Base-by-base conservation (phyloP, 35 echinoderm and acorn worm species). In the Ophioderma brevispina region DNA sequence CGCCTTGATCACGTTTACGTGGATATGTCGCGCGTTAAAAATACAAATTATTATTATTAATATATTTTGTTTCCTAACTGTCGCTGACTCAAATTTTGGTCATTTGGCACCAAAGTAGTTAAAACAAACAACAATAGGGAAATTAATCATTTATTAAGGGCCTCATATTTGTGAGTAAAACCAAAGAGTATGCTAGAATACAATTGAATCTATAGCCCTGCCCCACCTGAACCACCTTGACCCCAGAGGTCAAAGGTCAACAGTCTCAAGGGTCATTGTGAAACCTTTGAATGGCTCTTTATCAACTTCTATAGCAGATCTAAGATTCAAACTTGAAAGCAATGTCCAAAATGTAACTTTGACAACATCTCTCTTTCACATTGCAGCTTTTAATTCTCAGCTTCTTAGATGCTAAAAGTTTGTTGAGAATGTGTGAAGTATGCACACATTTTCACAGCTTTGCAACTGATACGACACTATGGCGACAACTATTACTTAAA, bases 301-400 rank as follows among this genome's bases (percentile, higher is more conserved):
- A n/a, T 63, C 14, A 15, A 63, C n/a, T 15, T 15, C 55, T 15
- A n/a, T 63, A 15, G 55, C 55, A n/a, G n/a, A n/a, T n/a, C 55
- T 15, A 14, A 14, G n/a, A 63, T 63, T 63, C n/a, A 15, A n/a
- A n/a, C 55, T 14, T 63, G 55, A 14, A 15, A 63, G 55, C 14
- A 15, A 63, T 63, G 14, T 63, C 55, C 14, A 63, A 63, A 15
- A 15, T 14, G 55, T 63, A 15, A 15, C 55, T n/a, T 63, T n/a
- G 14, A n/a, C n/a, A 15, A 15, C 55, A 30, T 32, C 33, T 30
- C 1, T 70, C 21, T 21, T 70, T 31, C 41, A 25, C 36, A 32
- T 78, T 78, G 11, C 77, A 94, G 92, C 87, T 94, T 13, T 38
- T 87, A 52, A 94, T 90, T 33, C 76, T 94, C 36, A 94, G 92